Percentiles rank a stretch among this genome's conserved stretches.
Evolutionary conservation across 2,888 invertebrate species (phyloP).

Genomic region (Trichopoda pennipes): DNA sequence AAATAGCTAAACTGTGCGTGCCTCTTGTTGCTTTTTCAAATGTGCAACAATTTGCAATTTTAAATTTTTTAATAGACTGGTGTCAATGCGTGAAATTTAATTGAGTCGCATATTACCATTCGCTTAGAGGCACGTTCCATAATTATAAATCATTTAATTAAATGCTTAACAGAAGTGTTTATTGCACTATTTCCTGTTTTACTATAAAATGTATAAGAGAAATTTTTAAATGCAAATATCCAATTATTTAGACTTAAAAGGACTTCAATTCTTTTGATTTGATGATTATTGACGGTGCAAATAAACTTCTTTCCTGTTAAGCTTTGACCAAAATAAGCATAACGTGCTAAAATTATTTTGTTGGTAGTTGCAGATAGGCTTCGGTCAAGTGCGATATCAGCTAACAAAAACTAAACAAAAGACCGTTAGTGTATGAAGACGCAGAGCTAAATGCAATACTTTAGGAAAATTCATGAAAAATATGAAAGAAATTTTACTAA

Average conservation of each 20-base stretch:
- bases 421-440: too few species aligned
- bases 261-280: neutral
- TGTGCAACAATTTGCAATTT: conserved; percentile 47
- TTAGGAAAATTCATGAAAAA: too few species aligned
- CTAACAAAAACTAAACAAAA: too few species aligned
- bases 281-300: neutral
- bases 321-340: too few species aligned
- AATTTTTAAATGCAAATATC: conserved; percentile 7
- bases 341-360: too few species aligned
- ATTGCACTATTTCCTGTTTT: conserved; percentile 41
- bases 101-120: conserved; percentile 65
- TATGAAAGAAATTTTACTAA: too few species aligned
- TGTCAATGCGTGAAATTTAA: conserved; percentile 67
- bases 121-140: conserved; percentile 56
- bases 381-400: too few species aligned
- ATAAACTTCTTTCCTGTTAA: too few species aligned
- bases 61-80: conserved; percentile 36
- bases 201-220: conserved; percentile 24
- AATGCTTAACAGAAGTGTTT: conserved; percentile 3
- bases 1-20: conserved; percentile 67
- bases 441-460: too few species aligned
- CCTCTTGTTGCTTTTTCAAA: conserved; percentile 40
- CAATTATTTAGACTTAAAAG: neutral
- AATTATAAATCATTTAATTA: conserved; percentile 40
- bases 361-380: too few species aligned